Evolutionary conservation across 1,140 invertebrate species (phyloP).

Genomic region (Diorhabda sublineata): DNA sequence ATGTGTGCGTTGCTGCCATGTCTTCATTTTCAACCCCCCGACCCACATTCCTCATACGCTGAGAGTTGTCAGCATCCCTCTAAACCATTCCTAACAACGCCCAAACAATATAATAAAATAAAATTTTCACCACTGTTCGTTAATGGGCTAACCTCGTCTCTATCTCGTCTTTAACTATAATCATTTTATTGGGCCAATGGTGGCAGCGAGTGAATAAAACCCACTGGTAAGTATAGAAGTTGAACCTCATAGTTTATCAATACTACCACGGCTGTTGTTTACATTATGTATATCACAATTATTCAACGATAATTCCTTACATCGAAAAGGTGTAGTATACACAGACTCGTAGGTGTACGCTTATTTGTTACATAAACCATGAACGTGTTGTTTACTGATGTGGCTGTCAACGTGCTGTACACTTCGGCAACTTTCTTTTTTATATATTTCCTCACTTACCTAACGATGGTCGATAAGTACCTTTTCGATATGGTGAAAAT

Average conservation of each 20-base stretch:
- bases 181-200: too few relatives aligned
- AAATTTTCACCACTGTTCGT: too few relatives aligned
- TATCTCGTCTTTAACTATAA: too few relatives aligned
- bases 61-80: too few relatives aligned
- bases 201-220: neutral
- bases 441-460: neutral
- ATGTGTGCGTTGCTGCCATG: too few relatives aligned
- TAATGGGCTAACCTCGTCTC: too few relatives aligned
- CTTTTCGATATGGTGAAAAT: too few relatives aligned
- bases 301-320: constrained; percentile 22
- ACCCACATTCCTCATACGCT: too few relatives aligned
- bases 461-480: neutral
- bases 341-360: constrained; percentile 14
- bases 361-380: constrained; percentile 16
- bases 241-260: too few relatives aligned
- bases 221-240: neutral
- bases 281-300: constrained; percentile 14
- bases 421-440: constrained; percentile 2
- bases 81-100: too few relatives aligned
- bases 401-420: neutral
- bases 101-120: too few relatives aligned
- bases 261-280: neutral
- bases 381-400: neutral
- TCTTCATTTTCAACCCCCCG: too few relatives aligned
- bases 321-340: constrained; percentile 17